Evolutionary conservation across 2,113 vertebrate genomes (phyloP).

Genomic region (Tenrec ecaudatus): DNA sequence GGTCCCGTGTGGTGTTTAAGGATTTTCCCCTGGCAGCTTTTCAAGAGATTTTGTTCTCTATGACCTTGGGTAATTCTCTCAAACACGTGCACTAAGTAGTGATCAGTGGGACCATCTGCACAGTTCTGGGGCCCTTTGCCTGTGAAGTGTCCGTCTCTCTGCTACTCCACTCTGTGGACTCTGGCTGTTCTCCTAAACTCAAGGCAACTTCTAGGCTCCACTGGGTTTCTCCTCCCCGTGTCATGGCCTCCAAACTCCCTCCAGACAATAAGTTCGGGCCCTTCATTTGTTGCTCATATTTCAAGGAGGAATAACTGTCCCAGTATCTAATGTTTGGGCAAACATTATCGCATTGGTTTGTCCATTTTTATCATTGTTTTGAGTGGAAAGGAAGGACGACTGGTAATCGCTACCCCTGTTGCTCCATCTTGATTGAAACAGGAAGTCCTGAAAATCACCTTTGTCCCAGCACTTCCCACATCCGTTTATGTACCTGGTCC

Average conservation of each 20-base stretch:
- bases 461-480: background rate
- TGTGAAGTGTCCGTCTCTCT: background rate
- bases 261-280: background rate
- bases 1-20: background rate
- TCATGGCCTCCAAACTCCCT: background rate
- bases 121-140: background rate
- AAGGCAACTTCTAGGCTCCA: background rate
- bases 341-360: background rate
- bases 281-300: background rate
- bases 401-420: background rate
- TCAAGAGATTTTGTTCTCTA: background rate
- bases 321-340: background rate
- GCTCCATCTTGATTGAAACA: slow-evolving; percentile 18
- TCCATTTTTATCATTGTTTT: background rate
- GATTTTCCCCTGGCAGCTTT: background rate
- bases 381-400: background rate
- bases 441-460: background rate
- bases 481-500: slow-evolving; percentile 5
- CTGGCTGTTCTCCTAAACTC: background rate
- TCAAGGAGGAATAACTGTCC: background rate
- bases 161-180: background rate
- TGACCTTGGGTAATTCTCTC: background rate
- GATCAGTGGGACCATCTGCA: background rate
- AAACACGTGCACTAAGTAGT: too few relatives aligned
- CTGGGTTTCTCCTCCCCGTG: background rate